Base-by-base conservation (phyloP, 23 tunicate species). In the Phallusia fumigata region DNA sequence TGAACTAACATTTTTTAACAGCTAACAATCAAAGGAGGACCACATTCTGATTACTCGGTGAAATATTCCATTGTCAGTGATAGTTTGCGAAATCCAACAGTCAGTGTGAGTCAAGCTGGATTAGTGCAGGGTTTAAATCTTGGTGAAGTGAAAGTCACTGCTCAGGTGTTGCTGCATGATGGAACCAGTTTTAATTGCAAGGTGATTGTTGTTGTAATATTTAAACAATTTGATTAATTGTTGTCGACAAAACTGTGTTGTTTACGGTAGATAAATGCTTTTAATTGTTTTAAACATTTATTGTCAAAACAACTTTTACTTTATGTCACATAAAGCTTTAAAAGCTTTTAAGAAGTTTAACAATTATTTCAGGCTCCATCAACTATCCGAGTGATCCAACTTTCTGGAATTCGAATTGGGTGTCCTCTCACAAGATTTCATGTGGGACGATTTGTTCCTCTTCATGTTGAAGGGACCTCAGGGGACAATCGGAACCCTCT, bases 391-490 rank as follows among this genome's bases (percentile, higher is more conserved):
- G 97, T 93, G 30, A 83, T 93, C 0, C 84, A 88, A 78, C 76
- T 93, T 0, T 53, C 89, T 8, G 93, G 97, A 0, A 74, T 93
- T 64, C 86, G 88, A 10, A 93, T 93, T 35, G 86, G 79, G 15
- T 44, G 83, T 34, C 97, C 97, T 13, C 31, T 89, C 40, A 84
- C 86, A 52, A 88, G 87, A 35, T 93, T 84, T 44, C 83, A 88
- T 24, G 90, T 89, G 26, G 97, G 89, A 6, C 78, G 86, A n/a
- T 32, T 53, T n/a, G 88, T 88, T 19, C 97, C 97, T 36, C 72
- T 93, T 0, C 89, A 93, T 74, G 93, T 93, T 49, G 69, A 78
- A 31, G 93, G 93, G 0, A 69, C 78, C 0, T 69, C 88, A 18
- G 83, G 77, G 12, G 93, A 85, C 32, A 81, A 81, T 8, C 53